Base-by-base conservation (phyloP, 1,140 invertebrate species). In the Drosophila nasuta region DNA sequence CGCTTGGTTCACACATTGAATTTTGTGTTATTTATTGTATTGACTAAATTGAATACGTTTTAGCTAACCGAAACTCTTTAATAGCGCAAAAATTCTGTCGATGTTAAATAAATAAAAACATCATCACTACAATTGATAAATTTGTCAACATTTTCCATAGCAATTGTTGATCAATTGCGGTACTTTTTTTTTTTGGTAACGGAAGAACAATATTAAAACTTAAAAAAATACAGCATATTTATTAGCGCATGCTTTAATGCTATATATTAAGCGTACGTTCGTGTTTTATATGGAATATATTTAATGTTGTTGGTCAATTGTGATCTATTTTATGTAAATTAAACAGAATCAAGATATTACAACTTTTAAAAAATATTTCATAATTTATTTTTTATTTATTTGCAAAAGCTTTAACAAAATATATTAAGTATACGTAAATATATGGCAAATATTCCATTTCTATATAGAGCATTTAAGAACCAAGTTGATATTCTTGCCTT, bases 11-110 rank as follows among this genome's bases (percentile, higher is more conserved):
- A 28, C 20, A 28, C 38, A 41, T 41, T 41, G 38, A 41, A 10
- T 41, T 8, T 20, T 20, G 20, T 25, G 10, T 49, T 28, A 11
- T 49, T 49, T 49, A 49, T 49, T 49, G 15, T 15, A 54, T 54
- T 54, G 13, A 35, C 28, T 35, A 54, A 54, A 54, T 33, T 54
- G 28, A 15, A 33, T 54, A 30, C 28, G 51, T 13, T 54, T 54
- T 54, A 33, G n/a, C 48, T 5, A 49, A 49, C 17, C 10, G 0
- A 49, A 49, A 3, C 11, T 49, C 28, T 15, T 35, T 35, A 28
- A 33, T 15, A 30, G n/a, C 51, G n/a, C 7, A 51, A 3, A 3
- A 1, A 1, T 20, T 20, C 38, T 11, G 30, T 33, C 5, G 30
- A 33, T 5, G 7, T 1, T 7, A 10, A 41, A 41, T 41, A 10